phyloP scores from a whole-genome alignment of 2,797 vertebrate genomes.

The Psittacula derbiana region DNA sequence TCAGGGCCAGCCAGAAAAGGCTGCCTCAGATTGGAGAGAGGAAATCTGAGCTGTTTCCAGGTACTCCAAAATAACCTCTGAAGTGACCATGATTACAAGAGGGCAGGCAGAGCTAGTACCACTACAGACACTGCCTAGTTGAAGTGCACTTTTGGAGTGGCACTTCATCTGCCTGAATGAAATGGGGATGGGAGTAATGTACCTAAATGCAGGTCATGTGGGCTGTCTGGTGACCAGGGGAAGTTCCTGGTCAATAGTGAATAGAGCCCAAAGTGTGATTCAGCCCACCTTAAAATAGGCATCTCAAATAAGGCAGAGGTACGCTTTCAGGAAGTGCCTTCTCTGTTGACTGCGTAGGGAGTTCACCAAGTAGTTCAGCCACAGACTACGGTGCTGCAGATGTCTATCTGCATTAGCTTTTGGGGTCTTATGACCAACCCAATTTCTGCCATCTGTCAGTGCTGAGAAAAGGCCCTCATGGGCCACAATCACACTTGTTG shows the following conservation, averaged over 20 bases:
- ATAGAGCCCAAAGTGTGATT: background rate
- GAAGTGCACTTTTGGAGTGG: background rate
- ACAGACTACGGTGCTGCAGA: background rate
- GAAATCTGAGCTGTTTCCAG: background rate
- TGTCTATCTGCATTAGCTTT: constrained; percentile 2
- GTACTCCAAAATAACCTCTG: background rate
- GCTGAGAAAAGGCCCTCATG: background rate
- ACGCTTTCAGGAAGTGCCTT: background rate
- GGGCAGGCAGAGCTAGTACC: background rate
- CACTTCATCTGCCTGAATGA: background rate
- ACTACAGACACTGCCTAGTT: background rate
- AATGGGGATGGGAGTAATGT: background rate
- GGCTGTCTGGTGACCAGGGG: background rate
- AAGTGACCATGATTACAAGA: background rate
- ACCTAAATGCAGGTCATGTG: background rate
- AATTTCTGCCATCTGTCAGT: background rate
- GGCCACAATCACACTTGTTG: background rate
- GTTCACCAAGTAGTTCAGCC: background rate
- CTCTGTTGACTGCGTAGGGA: background rate
- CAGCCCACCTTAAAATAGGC: background rate
- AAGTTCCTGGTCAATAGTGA: background rate
- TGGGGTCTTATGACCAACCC: background rate
- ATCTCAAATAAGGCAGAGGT: background rate
- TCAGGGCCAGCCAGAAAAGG: background rate
- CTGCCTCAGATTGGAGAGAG: background rate